These are phyloP conservation scores for Calliopum simillimum DNA, from an alignment of 2,888 invertebrate species.

Conservation along the genomic window DNA sequence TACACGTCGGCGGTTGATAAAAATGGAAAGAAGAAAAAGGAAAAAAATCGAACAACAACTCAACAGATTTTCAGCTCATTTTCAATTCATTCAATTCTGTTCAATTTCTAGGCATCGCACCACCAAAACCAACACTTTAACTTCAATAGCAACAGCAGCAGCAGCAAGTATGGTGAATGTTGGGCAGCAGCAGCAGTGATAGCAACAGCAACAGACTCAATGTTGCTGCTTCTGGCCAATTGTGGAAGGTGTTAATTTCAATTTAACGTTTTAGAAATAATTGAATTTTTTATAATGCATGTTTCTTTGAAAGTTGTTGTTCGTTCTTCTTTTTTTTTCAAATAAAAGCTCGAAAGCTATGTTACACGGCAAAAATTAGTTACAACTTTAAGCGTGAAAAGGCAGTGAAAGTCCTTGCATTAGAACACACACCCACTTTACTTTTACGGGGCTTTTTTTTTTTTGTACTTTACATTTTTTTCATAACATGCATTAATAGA, in stretches of 20 bases:
- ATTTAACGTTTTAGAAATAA: conserved; percentile 48
- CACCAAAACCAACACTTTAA: background rate
- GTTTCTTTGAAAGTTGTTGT: conserved; percentile 6
- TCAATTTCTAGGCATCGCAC: background rate
- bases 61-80: background rate
- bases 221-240: conserved; percentile 45
- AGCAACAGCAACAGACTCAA: too few species aligned
- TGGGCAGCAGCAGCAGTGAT: too few species aligned
- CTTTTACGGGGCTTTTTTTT: too few species aligned
- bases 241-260: conserved; percentile 51
- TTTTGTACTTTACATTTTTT: too few species aligned
- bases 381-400: too few species aligned
- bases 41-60: conserved; percentile 9
- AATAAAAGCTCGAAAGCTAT: background rate
- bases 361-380: too few species aligned
- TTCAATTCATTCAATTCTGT: background rate
- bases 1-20: background rate
- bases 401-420: too few species aligned
- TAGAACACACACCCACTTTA: too few species aligned
- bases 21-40: conserved; percentile 21
- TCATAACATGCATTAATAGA: too few species aligned
- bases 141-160: background rate
- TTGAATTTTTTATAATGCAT: conserved; percentile 41
- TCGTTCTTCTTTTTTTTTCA: conserved; percentile 4
- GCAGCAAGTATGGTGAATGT: background rate